Evolutionary conservation across 2,797 vertebrate species (phyloP).

Genomic region (Poeciliopsis turneri): DNA sequence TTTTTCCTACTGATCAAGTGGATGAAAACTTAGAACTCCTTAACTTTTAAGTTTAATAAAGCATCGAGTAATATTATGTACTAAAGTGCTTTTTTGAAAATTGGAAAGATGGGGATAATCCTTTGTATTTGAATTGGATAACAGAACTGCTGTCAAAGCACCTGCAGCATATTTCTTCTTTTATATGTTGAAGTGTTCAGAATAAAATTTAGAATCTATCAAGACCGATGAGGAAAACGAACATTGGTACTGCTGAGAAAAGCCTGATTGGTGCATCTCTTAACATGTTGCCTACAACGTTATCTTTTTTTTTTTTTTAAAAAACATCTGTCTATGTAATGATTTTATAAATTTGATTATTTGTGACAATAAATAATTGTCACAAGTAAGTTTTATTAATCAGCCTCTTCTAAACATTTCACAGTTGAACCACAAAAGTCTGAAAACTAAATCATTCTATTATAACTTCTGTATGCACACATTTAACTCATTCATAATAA

Average conservation of each 20-base stretch:
- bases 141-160: neutral
- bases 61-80: neutral
- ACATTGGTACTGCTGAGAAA: neutral
- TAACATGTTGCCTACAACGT: neutral
- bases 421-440: neutral
- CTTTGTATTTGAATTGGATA: neutral
- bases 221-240: neutral
- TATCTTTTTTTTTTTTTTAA: neutral
- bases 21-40: neutral
- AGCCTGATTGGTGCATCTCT: neutral
- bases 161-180: neutral
- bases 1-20: neutral
- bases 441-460: neutral
- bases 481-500: neutral
- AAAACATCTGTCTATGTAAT: neutral
- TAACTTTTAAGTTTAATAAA: neutral
- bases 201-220: neutral
- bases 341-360: neutral
- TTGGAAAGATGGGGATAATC: neutral
- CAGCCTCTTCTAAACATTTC: neutral
- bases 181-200: neutral
- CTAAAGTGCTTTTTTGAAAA: neutral
- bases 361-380: neutral
- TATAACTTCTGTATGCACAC: neutral
- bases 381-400: neutral